Percentiles rank a stretch among this genome's conserved stretches.
phyloP scores from a whole-genome alignment of 1,140 invertebrate species.

The Drosophila lacteicornis region DNA sequence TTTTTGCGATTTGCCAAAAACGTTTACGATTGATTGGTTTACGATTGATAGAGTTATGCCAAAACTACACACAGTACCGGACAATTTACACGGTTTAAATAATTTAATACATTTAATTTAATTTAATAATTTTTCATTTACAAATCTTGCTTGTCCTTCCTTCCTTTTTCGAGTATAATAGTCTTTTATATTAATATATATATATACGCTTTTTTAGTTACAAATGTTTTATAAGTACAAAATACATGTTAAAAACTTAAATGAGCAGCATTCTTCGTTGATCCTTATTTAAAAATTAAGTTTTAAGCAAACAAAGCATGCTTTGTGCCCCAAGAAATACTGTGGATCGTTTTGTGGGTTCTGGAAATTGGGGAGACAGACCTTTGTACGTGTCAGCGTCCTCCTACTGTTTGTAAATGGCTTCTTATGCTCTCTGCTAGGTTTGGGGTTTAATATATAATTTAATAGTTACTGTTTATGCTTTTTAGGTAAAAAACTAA shows the following conservation, averaged over 20 bases:
- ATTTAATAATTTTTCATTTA: slow-evolving; percentile 61
- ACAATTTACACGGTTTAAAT: slow-evolving; percentile 69
- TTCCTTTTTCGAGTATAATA: slow-evolving; percentile 58
- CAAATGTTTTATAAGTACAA: slow-evolving; percentile 71
- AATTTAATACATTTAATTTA: slow-evolving; percentile 67
- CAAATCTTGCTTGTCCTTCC: slow-evolving; percentile 37
- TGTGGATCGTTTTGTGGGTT: slow-evolving; percentile 31
- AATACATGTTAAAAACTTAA: slow-evolving; percentile 78
- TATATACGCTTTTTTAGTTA: slow-evolving; percentile 44
- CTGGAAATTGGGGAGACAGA: slow-evolving; percentile 34
- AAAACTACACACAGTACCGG: slow-evolving; percentile 45
- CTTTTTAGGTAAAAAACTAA: slow-evolving; percentile 48
- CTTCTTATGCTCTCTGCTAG: slow-evolving; percentile 42
- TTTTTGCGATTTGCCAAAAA: slow-evolving; percentile 43
- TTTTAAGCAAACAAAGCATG: slow-evolving; percentile 42
- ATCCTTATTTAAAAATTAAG: slow-evolving; percentile 47
- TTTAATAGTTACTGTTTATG: slow-evolving; percentile 53
- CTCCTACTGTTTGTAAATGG: slow-evolving; percentile 44
- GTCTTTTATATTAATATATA: slow-evolving; percentile 23
- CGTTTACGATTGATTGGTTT: slow-evolving; percentile 24
- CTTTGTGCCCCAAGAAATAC: slow-evolving; percentile 74
- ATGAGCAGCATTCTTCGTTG: slow-evolving; percentile 59
- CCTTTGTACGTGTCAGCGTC: slow-evolving; percentile 49
- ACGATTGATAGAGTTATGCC: slow-evolving; percentile 12
- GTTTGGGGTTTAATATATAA: slow-evolving; percentile 12